A percentile compares a stretch with the other conserved stretches of the same genome.
Conservation (phyloP, 64 coral and sea anemone genomes). For the Porites lutea region DNA sequence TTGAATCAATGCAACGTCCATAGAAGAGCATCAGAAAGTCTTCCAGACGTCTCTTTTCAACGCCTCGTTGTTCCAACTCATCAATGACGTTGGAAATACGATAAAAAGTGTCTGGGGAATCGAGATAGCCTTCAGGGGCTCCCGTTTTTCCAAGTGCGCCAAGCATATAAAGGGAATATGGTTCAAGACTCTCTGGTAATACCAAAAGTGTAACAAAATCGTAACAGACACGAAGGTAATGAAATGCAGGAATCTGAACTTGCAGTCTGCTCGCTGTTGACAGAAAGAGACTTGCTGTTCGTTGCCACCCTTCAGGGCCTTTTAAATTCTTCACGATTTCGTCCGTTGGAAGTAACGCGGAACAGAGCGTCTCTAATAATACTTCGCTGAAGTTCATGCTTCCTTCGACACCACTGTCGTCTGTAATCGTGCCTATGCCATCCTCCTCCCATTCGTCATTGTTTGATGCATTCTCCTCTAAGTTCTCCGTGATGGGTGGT, state of each 20-base stretch:
- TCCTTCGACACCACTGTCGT: not conserved
- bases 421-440: not conserved
- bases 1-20: slow-evolving; percentile 78
- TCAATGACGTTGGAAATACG: slow-evolving; percentile 36
- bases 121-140: slow-evolving; percentile 37
- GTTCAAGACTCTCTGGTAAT: slow-evolving; percentile 48
- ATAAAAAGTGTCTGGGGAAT: slow-evolving; percentile 66
- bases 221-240: slow-evolving; percentile 77
- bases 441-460: not conserved
- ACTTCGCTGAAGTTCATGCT: slow-evolving; percentile 15
- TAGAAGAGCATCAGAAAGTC: slow-evolving; percentile 79
- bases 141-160: slow-evolving; percentile 61
- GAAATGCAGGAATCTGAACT: slow-evolving; percentile 48
- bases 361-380: slow-evolving; percentile 57
- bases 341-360: slow-evolving; percentile 66
- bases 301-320: slow-evolving; percentile 45
- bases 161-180: slow-evolving; percentile 72
- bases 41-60: slow-evolving; percentile 45
- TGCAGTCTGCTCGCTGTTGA: slow-evolving; percentile 57
- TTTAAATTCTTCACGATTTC: slow-evolving; percentile 8
- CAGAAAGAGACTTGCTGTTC: slow-evolving; percentile 54
- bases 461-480: not conserved
- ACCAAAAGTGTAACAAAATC: slow-evolving; percentile 77
- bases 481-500: not conserved
- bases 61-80: slow-evolving; percentile 30